These are phyloP conservation scores for Cliona cf. orientalis DNA, from an alignment of 37 sponge, comb jelly and placozoan species.

Conservation along the genomic window DNA sequence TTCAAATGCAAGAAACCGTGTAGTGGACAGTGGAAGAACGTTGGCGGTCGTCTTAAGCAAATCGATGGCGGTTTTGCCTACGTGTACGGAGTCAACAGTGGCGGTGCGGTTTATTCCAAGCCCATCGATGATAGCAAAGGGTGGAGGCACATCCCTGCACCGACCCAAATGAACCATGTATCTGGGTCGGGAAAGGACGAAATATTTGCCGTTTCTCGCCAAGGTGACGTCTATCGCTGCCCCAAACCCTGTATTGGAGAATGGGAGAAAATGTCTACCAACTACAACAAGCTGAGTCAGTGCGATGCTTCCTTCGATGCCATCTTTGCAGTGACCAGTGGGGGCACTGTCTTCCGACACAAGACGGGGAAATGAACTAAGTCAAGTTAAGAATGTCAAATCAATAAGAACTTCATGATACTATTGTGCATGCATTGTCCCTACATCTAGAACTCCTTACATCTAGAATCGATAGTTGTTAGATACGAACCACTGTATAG, in stretches of 20 bases:
- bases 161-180: constrained; percentile 26
- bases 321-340: constrained; percentile 36
- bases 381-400: too few relatives aligned
- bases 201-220: constrained; percentile 41
- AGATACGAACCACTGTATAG: too few relatives aligned
- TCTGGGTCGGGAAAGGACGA: constrained; percentile 55
- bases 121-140: constrained; percentile 60
- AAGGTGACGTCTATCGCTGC: constrained; percentile 43
- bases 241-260: constrained; percentile 66
- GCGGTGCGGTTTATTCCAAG: constrained; percentile 9
- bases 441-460: too few relatives aligned
- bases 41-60: constrained; percentile 37
- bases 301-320: constrained; percentile 46
- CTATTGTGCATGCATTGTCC: too few relatives aligned
- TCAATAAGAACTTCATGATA: too few relatives aligned
- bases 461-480: too few relatives aligned
- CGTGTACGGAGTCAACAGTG: constrained; percentile 47
- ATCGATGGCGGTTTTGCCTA: constrained; percentile 55
- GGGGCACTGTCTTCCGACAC: background rate
- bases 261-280: constrained; percentile 23
- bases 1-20: constrained; percentile 82
- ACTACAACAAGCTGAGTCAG: constrained; percentile 22
- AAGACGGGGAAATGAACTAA: too few relatives aligned
- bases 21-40: constrained; percentile 33
- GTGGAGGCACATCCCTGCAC: constrained; percentile 42